Conservation (phyloP, 2,113 vertebrate genomes). For the Plectropomus leopardus region DNA sequence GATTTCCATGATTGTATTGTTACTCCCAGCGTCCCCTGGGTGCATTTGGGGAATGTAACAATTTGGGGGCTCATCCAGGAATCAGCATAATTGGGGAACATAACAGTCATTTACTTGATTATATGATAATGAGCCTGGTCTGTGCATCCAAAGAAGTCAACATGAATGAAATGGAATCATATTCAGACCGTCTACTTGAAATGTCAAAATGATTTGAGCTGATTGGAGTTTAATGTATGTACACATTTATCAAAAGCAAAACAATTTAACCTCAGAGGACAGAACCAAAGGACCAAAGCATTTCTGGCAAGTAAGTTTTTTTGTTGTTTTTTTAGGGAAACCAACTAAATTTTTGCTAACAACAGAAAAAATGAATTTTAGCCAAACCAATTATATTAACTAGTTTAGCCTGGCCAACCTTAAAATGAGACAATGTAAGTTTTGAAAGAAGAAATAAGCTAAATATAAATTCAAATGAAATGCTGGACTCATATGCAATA, state of each 20-base stretch:
- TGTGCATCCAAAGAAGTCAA: slow-evolving; percentile 18
- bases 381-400: neutral
- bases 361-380: no score
- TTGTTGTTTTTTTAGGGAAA: neutral
- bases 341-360: neutral
- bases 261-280: slow-evolving; percentile 31
- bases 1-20: no score
- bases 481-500: neutral
- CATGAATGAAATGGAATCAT: slow-evolving; percentile 23
- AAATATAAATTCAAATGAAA: neutral
- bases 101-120: slow-evolving; percentile 49
- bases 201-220: slow-evolving; percentile 36
- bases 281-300: neutral
- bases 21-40: no score
- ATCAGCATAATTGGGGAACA: no score
- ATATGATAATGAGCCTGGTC: slow-evolving; percentile 48
- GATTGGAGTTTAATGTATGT: slow-evolving; percentile 38
- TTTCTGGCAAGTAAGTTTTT: neutral
- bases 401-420: neutral
- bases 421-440: neutral
- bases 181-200: slow-evolving; percentile 11
- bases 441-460: neutral
- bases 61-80: no score
- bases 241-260: slow-evolving; percentile 20
- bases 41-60: no score